Percentiles rank a stretch among this genome's conserved stretches.
phyloP scores from a whole-genome alignment of 2,888 invertebrate species.

The Ectemnius cavifrons region DNA sequence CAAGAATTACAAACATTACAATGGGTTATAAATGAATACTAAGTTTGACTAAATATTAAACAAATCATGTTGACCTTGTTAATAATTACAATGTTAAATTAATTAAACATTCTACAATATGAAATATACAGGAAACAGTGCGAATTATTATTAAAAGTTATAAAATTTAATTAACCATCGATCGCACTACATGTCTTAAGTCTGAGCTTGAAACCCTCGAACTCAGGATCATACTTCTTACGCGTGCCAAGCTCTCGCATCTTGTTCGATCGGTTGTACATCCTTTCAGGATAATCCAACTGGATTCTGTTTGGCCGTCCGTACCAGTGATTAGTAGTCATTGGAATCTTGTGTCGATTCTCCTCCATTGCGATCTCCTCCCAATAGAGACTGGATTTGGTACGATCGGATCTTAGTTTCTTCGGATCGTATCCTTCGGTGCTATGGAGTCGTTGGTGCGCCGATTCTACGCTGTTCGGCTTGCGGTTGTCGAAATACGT shows the following conservation, averaged over 20 bases:
- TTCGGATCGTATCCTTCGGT: conserved; percentile 60
- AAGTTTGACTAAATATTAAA: no score
- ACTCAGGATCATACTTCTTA: no score
- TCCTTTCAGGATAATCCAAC: conserved; percentile 63
- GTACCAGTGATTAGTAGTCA: conserved; percentile 64
- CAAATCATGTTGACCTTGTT: no score
- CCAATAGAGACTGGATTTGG: conserved; percentile 61
- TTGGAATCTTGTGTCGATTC: conserved; percentile 60
- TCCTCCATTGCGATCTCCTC: conserved; percentile 65
- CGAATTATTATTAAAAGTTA: no score
- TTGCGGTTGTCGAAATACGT: conserved; percentile 63
- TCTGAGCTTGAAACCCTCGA: no score
- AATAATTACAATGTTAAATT: no score
- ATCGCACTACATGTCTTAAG: no score
- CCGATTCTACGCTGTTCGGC: conserved; percentile 42
- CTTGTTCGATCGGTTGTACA: conserved; percentile 58
- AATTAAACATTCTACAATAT: no score
- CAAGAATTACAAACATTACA: no score
- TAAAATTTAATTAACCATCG: no score
- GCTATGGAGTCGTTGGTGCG: conserved; percentile 66
- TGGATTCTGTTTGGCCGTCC: conserved; percentile 67
- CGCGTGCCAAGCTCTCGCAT: conserved; percentile 38
- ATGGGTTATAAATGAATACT: no score
- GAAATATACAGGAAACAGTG: no score
- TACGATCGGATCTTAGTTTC: conserved; percentile 66